These are phyloP conservation scores for Cyphomyrus discorhynchus DNA, from an alignment of 2,113 vertebrate genomes.

Conservation along the genomic window DNA sequence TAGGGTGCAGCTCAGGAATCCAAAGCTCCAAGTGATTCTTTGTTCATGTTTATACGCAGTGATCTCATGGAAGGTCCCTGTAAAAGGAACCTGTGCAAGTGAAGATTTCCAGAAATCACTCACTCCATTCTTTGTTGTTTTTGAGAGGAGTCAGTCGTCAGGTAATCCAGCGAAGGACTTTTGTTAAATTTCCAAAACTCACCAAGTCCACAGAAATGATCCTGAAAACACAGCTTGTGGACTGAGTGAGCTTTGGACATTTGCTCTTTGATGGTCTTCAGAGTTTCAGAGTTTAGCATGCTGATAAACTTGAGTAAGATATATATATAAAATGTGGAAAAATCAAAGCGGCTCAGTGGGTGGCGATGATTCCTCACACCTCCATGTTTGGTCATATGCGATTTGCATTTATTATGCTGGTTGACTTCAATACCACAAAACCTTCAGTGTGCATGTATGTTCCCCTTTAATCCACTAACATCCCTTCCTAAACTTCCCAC, in stretches of 20 bases:
- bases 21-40: not conserved
- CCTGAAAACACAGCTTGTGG: not conserved
- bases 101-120: not conserved
- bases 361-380: not conserved
- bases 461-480: not conserved
- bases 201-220: not conserved
- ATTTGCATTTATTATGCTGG: not conserved
- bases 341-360: not conserved
- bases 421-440: not conserved
- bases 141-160: not conserved
- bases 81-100: not conserved
- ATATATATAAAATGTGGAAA: not conserved
- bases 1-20: not conserved
- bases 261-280: not conserved
- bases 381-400: not conserved
- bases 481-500: not conserved
- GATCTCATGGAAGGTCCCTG: not conserved
- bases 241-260: not conserved
- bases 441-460: not conserved
- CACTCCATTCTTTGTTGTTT: not conserved
- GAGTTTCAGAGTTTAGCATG: not conserved
- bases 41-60: not conserved
- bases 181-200: not conserved
- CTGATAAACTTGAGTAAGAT: not conserved
- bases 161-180: not conserved